Percentiles rank a stretch among this genome's conserved stretches.
Evolutionary conservation across 2,888 invertebrate species (phyloP).

Genomic region (Hyalella azteca): DNA sequence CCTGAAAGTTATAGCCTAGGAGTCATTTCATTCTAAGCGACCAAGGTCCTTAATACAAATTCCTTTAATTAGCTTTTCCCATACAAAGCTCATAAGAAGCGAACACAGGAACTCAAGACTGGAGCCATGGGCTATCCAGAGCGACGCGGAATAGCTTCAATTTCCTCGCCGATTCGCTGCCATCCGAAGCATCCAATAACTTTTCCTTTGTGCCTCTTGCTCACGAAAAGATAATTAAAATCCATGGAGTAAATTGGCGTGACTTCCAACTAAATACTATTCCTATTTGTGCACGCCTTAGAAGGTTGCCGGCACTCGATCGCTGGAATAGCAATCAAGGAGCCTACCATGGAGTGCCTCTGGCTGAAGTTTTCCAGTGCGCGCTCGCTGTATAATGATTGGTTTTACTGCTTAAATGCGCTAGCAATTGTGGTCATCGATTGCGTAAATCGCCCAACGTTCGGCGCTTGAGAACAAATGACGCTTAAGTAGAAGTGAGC

Average conservation of each 20-base stretch:
- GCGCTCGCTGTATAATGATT: conserved; percentile 27
- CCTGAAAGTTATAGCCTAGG: conserved; percentile 15
- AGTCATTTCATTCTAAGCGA: conserved; percentile 29
- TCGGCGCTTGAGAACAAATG: conserved; percentile 20
- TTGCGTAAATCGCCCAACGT: conserved; percentile 23
- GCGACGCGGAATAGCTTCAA: conserved; percentile 1
- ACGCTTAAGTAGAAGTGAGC: neutral
- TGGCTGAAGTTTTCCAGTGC: neutral
- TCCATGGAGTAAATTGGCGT: conserved; percentile 22
- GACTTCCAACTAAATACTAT: conserved; percentile 25
- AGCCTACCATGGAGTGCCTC: neutral
- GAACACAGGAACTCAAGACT: neutral
- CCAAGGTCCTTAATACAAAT: conserved; percentile 25
- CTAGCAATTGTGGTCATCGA: conserved; percentile 29
- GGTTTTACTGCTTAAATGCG: conserved; percentile 27
- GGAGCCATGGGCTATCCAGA: neutral
- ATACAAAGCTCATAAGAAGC: neutral
- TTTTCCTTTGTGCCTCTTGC: conserved; percentile 27
- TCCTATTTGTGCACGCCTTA: neutral
- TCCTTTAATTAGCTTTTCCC: conserved; percentile 36
- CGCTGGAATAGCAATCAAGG: neutral
- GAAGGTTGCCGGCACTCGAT: neutral
- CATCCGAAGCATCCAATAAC: conserved; percentile 29
- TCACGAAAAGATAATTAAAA: conserved; percentile 36
- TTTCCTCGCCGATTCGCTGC: conserved; percentile 30